Conservation (phyloP, 2,797 vertebrate genomes). For the Cheirogaleus major region DNA sequence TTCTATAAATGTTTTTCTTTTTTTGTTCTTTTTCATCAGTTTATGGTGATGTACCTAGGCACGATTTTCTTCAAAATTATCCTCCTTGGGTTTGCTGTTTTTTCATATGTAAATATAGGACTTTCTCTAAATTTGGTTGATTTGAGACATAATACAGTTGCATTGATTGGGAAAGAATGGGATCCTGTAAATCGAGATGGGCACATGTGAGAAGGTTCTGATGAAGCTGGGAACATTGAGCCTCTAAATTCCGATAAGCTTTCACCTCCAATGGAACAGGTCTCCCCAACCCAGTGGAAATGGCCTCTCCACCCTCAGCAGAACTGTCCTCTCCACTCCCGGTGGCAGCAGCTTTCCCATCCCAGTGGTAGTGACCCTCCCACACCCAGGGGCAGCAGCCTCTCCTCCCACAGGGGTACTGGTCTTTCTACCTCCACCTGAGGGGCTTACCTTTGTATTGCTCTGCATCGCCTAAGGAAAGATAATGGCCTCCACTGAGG, state of each 20-base stretch:
- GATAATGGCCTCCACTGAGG: not conserved
- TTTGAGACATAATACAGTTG: not conserved
- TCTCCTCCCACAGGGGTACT: not conserved
- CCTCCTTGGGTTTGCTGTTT: not conserved
- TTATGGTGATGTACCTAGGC: not conserved
- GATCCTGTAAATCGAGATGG: not conserved
- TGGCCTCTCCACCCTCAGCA: not conserved
- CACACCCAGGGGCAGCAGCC: not conserved
- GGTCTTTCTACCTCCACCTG: not conserved
- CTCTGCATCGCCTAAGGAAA: not conserved
- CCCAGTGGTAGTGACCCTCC: not conserved
- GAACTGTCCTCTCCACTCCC: not conserved
- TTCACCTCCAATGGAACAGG: not conserved
- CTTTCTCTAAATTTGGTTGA: not conserved
- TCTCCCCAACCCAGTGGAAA: not conserved
- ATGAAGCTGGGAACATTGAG: not conserved
- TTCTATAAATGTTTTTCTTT: not conserved
- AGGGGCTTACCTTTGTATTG: not conserved
- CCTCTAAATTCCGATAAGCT: not conserved
- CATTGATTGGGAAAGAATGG: not conserved
- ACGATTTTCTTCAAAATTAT: not conserved
- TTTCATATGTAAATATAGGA: not conserved
- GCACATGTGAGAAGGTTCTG: not conserved
- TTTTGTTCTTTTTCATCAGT: not conserved
- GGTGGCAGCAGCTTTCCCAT: not conserved